Percentiles rank a stretch among this genome's conserved stretches.
Conservation (phyloP, 2,113 vertebrate genomes). For the Philantomba maxwellii region DNA sequence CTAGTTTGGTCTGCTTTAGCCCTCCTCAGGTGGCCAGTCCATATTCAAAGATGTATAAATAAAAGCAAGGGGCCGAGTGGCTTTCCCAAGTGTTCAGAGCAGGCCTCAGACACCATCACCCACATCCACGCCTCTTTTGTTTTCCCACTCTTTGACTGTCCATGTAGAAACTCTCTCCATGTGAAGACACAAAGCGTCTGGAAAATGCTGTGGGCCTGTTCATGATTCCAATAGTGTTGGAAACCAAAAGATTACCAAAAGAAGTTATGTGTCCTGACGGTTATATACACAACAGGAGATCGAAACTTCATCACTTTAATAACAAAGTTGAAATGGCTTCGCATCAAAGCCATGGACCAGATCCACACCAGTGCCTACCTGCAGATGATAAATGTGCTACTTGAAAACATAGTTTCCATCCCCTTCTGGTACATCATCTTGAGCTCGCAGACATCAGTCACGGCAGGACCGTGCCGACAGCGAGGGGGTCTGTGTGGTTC, state of each 20-base stretch:
- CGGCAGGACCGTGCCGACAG: conserved; percentile 14
- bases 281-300: neutral
- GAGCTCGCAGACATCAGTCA: conserved; percentile 26
- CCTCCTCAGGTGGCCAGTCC: neutral
- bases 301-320: neutral
- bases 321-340: neutral
- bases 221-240: neutral
- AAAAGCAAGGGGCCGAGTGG: neutral
- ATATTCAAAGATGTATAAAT: neutral
- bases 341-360: neutral
- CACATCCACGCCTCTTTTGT: too few species aligned
- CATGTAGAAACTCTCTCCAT: accelerated
- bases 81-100: neutral
- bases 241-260: neutral
- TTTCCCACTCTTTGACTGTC: accelerated
- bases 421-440: neutral
- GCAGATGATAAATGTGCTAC: neutral
- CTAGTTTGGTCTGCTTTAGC: neutral
- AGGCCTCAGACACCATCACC: neutral
- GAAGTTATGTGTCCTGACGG: neutral
- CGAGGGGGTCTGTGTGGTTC: conserved; percentile 40
- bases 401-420: neutral
- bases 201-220: neutral
- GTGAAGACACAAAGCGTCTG: neutral
- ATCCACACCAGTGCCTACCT: neutral